Conservation (phyloP, 2,888 invertebrate species). For the Aspidiotus destructor region DNA sequence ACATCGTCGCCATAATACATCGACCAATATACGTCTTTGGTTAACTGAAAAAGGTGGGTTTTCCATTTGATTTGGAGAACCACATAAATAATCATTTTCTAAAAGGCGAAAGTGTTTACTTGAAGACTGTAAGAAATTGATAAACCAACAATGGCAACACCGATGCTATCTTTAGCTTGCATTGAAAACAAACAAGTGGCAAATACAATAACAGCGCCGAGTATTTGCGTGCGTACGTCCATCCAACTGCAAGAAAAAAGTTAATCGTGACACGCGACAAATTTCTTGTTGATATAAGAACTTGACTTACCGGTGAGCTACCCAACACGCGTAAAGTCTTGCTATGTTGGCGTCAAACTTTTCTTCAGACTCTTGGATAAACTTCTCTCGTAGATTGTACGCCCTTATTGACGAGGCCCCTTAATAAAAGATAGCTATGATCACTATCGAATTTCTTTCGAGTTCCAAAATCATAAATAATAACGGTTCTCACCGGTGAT, state of each 20-base stretch:
- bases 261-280: too few relatives aligned
- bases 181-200: constrained; percentile 91
- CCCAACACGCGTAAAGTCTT: constrained; percentile 84
- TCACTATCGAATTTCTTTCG: too few relatives aligned
- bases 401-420: constrained; percentile 74
- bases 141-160: constrained; percentile 73
- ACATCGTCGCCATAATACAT: constrained; percentile 93
- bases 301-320: constrained; percentile 60
- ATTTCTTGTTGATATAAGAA: too few relatives aligned
- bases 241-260: constrained; percentile 60
- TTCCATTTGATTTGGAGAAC: too few relatives aligned
- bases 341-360: constrained; percentile 88
- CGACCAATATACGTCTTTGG: constrained; percentile 91
- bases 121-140: constrained; percentile 80
- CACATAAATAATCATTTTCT: too few relatives aligned
- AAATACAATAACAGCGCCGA: constrained; percentile 90
- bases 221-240: constrained; percentile 87
- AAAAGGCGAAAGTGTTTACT: constrained; percentile 51
- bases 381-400: constrained; percentile 67
- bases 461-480: too few relatives aligned
- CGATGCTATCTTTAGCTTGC: constrained; percentile 57
- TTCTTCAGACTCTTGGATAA: constrained; percentile 75
- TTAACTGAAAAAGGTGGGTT: too few relatives aligned
- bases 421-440: constrained; percentile 34
- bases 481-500: too few relatives aligned